A percentile compares a stretch with the other conserved stretches of the same genome.
Evolutionary conservation across 1,140 invertebrate genomes (phyloP).

Genomic region (Mizuhopecten yessoensis): DNA sequence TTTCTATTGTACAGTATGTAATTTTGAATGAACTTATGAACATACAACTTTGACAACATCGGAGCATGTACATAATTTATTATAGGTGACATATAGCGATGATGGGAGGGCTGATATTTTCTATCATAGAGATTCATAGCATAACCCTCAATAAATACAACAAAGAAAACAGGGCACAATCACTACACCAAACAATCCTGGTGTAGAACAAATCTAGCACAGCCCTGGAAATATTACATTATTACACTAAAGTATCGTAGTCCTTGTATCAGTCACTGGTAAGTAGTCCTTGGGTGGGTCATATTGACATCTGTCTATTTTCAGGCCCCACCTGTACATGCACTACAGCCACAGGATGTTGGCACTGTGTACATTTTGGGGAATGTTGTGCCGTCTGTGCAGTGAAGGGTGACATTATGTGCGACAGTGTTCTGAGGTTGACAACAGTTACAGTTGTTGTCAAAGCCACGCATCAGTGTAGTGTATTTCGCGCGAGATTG

Average conservation of each 20-base stretch:
- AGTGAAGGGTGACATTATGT: constrained; percentile 58
- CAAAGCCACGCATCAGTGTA: constrained; percentile 63
- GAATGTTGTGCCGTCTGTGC: constrained; percentile 62
- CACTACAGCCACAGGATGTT: constrained; percentile 66
- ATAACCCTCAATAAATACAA: neutral
- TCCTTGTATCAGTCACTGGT: neutral
- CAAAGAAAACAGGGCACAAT: neutral
- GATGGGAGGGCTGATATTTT: neutral
- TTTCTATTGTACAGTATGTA: too few species aligned
- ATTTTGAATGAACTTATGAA: too few species aligned
- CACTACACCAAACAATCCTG: neutral
- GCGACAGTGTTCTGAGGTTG: constrained; percentile 59
- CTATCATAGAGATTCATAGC: neutral
- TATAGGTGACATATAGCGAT: neutral
- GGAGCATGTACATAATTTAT: neutral
- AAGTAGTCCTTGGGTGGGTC: neutral
- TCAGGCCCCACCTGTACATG: constrained; percentile 56
- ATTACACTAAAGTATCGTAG: neutral
- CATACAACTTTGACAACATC: neutral
- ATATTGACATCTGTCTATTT: neutral
- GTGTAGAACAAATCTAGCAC: neutral
- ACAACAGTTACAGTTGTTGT: constrained; percentile 70
- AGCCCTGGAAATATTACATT: neutral
- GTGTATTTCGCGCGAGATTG: constrained; percentile 60
- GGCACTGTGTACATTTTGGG: constrained; percentile 65